Base-by-base conservation (phyloP, 1,140 invertebrate genomes). In the Ips typographus region DNA sequence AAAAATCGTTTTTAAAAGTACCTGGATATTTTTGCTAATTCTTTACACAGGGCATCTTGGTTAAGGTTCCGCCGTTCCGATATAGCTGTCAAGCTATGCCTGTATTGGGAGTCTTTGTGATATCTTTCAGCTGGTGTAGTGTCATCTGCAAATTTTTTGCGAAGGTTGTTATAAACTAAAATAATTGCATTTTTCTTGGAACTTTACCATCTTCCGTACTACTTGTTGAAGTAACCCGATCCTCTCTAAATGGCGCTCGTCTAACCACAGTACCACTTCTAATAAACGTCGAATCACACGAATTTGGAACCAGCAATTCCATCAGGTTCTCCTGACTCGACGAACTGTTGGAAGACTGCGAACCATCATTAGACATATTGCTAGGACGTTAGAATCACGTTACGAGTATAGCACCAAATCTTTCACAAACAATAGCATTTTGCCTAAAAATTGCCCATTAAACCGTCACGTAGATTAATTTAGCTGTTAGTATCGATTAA, bases 41-140 rank as follows among this genome's bases (percentile, higher is more conserved):
- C 62, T 39, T 55, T 73, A 66, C 41, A 74, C 58, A 67, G 52
- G 65, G 8, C 73, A 78, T 6, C 74, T 76, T 49, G 44, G 8
- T 43, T 70, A 61, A 56, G 75, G 75, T 40, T 77, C 70, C 68
- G 75, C 76, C 64, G 77, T 70, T 80, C 79, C 5, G 77, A 77
- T 53, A 80, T 80, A 1, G 79, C 79, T 62, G 79, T 78, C 57
- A 80, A 71, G 66, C 79, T 80, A 41, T 75, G 76, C 44, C 78
- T 73, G 43, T 75, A 76, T 6, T 71, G 69, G 4, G 40, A 69
- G 72, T 73, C 76, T 77, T 61, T 79, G 74, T 63, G 76, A 67
- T 47, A 76, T 78, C 63, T 74, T 68, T 53, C 78, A 66, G 61
- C 73, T 7, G 68, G 61, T 4, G 42, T 36, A 4, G 40, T 22